Evolutionary conservation across 2,888 invertebrate genomes (phyloP).

Genomic region (Fragum sueziense): DNA sequence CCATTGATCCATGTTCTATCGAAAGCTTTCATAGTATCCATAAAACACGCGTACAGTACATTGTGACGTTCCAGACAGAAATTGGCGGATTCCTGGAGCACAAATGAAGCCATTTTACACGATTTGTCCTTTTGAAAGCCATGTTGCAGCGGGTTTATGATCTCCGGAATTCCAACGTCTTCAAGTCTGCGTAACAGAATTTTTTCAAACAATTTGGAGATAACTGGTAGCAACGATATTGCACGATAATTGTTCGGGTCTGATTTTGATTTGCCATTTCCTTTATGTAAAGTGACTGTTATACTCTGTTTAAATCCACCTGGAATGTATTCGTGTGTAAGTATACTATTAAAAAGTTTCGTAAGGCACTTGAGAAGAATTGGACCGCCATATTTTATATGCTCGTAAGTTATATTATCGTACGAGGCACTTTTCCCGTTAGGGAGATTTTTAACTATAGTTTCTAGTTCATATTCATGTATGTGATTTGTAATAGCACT

Average conservation of each 20-base stretch:
- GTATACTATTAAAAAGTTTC: slow-evolving; percentile 5
- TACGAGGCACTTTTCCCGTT: neutral
- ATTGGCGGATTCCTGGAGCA: slow-evolving; percentile 13
- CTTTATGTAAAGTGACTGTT: neutral
- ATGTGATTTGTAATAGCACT: neutral
- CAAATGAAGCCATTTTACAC: slow-evolving; percentile 7
- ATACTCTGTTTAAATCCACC: slow-evolving; percentile 3
- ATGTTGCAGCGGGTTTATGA: slow-evolving; percentile 18
- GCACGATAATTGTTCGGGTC: slow-evolving; percentile 24
- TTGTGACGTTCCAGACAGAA: slow-evolving; percentile 8
- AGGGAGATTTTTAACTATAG: neutral
- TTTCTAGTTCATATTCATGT: neutral
- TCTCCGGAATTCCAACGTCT: neutral
- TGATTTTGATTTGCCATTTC: neutral
- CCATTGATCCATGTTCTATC: slow-evolving; percentile 27
- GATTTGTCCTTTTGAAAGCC: slow-evolving; percentile 21
- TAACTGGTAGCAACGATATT: slow-evolving; percentile 12
- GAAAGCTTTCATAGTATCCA: slow-evolving; percentile 19
- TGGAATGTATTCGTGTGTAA: neutral
- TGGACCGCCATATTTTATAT: slow-evolving; percentile 11
- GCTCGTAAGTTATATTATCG: slow-evolving; percentile 16
- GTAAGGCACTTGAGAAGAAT: neutral
- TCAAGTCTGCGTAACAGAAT: neutral
- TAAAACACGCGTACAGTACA: slow-evolving; percentile 1
- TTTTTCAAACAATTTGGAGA: slow-evolving; percentile 25